Conservation (phyloP, 2,888 invertebrate species). For the Muscina levida region DNA sequence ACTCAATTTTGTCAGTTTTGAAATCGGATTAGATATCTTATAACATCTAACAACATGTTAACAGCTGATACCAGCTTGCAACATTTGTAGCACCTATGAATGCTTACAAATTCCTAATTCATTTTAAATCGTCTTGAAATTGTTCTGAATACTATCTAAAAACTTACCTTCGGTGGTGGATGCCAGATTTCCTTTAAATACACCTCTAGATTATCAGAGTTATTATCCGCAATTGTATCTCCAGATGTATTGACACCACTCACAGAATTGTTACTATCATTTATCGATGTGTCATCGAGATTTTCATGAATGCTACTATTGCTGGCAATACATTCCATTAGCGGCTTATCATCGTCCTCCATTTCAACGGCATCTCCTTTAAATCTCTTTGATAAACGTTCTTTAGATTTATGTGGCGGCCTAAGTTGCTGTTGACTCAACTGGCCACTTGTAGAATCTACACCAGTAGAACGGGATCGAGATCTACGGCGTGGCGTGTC, state of each 20-base stretch:
- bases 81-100: too few species aligned
- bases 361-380: slow-evolving; percentile 37
- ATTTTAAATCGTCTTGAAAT: too few species aligned
- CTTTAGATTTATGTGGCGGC: slow-evolving; percentile 30
- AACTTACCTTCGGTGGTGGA: slow-evolving; percentile 74
- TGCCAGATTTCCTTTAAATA: slow-evolving; percentile 71
- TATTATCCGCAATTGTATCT: slow-evolving; percentile 51
- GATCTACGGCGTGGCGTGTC: slow-evolving; percentile 54
- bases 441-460: neutral
- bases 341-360: slow-evolving; percentile 42
- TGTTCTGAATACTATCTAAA: too few species aligned
- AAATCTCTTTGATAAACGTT: slow-evolving; percentile 44
- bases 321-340: neutral
- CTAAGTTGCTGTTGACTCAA: neutral
- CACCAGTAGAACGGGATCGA: slow-evolving; percentile 40
- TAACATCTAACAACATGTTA: too few species aligned
- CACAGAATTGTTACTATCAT: slow-evolving; percentile 45
- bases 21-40: too few species aligned
- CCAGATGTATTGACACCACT: slow-evolving; percentile 40
- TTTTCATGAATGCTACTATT: neutral
- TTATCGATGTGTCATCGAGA: slow-evolving; percentile 45
- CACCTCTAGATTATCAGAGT: slow-evolving; percentile 49
- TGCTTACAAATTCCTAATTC: too few species aligned
- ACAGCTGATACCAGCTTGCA: too few species aligned
- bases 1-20: too few species aligned